Evolutionary conservation across 1,140 invertebrate genomes (phyloP), one percentile per base, ranked within the genome.

Genomic region (Zaprionus davidi): DNA sequence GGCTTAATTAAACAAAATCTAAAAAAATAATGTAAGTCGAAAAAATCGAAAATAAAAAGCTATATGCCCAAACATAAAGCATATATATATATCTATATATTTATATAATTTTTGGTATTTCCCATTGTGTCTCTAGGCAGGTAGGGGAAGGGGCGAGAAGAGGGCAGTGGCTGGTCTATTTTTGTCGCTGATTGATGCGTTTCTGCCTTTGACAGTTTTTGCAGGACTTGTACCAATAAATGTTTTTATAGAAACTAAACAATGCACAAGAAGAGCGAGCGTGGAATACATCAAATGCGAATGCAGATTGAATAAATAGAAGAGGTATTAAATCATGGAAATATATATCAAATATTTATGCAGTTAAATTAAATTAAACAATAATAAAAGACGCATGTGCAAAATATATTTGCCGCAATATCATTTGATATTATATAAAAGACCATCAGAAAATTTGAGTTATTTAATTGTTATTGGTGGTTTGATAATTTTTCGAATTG

Each of bases 1-100:
- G 78, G 62, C 77, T 55, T 83, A 87, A 87, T 87, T 86, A 88
- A 87, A 87, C 77, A 82, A 79, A 80, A 79, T 74, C 62, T 56
- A 74, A 80, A 84, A 66, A 65, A 88, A 66, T 70, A 63, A 67
- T 70, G 71, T 56, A 71, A 13, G 46, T 20, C 20, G 46, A 20
- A 49, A 58, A 60, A 71, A 34, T 3, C 31, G 31, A 34, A 28
- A 1, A 28, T 28, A 28, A 7, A 64, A 79, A 24, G 20, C 44
- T 38, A 5, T n/a, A n/a, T 7, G 15, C 38, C 38, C 31, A 11
- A 34, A 41, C 17, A 46, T 46, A 46, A 46, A 20, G 2, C n/a
- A 55, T 51, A 58, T 49, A 24, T 26, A 49, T 38, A 71, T 44
- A 67, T 57, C 24, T 41, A 46, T 28, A 58, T 69, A 63, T 60